A percentile compares a stretch with the other conserved stretches of the same genome.
Conservation (phyloP, 53 echinoderm and acorn worm genomes). For the Astropecten irregularis region DNA sequence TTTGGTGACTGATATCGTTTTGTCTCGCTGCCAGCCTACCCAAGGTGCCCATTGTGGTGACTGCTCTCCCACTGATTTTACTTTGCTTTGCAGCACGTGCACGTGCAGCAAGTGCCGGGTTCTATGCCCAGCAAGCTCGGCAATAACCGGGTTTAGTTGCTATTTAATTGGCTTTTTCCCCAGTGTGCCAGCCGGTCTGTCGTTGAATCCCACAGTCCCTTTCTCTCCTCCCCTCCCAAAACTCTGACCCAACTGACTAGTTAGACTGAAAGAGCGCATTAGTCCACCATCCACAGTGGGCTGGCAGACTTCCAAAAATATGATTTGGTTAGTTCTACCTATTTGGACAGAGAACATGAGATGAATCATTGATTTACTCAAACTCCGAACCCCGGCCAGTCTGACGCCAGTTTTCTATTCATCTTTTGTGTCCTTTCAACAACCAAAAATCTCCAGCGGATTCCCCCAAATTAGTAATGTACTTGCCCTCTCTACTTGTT, state of each 20-base stretch:
- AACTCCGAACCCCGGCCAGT: background rate
- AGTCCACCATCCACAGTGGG: background rate
- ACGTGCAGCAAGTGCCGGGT: too few species aligned
- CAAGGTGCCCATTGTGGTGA: background rate
- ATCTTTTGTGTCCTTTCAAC: background rate
- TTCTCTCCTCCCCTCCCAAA: background rate
- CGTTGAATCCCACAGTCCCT: too few species aligned
- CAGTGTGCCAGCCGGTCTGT: background rate
- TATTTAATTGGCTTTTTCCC: conserved; percentile 21
- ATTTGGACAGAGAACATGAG: background rate
- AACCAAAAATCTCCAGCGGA: too few species aligned
- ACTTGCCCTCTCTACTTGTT: conserved; percentile 7
- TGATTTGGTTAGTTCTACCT: background rate
- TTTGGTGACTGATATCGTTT: too few species aligned
- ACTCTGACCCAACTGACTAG: background rate
- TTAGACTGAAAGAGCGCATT: background rate
- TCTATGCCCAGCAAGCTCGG: too few species aligned
- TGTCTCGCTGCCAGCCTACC: too few species aligned
- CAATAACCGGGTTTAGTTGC: conserved; percentile 32
- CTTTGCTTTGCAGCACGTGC: background rate
- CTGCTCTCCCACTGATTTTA: background rate
- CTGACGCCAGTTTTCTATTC: background rate
- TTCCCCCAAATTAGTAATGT: background rate
- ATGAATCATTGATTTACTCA: background rate
- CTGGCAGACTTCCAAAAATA: background rate